Percentiles rank a stretch among this genome's conserved stretches.
These are phyloP conservation scores for Leiothrix lutea DNA, from an alignment of 2,113 vertebrate genomes.

Conservation along the genomic window DNA sequence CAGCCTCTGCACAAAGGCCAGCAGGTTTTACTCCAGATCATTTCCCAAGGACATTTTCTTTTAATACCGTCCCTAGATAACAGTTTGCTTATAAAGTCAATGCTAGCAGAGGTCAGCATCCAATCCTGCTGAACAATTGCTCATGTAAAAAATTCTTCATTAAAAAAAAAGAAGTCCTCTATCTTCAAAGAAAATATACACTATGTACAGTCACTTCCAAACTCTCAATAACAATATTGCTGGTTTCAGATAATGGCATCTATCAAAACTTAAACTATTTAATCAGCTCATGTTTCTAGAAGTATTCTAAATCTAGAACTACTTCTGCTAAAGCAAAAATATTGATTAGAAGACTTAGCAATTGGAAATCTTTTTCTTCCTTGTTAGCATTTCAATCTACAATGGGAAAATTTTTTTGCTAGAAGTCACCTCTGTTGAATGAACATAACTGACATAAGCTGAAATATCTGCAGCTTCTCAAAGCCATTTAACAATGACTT, in stretches of 20 bases:
- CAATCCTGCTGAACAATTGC: background rate
- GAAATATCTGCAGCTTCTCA: background rate
- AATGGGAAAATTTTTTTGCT: background rate
- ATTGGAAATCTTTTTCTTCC: background rate
- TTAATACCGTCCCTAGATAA: background rate
- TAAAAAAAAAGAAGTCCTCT: background rate
- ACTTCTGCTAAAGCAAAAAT: background rate
- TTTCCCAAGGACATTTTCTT: background rate
- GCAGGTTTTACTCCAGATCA: background rate
- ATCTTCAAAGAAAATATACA: background rate
- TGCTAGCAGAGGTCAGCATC: background rate
- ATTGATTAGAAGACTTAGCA: background rate
- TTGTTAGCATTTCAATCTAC: background rate
- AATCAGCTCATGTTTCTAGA: background rate
- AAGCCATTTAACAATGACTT: background rate
- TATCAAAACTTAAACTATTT: background rate
- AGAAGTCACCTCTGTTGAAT: background rate
- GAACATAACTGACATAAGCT: background rate
- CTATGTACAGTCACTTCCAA: accelerated
- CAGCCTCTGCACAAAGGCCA: background rate
- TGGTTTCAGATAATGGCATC: background rate
- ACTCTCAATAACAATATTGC: accelerated
- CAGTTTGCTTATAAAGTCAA: background rate
- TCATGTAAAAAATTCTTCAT: background rate
- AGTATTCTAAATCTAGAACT: background rate